Conservation (phyloP, 1,140 invertebrate genomes). For the Apis dorsata region DNA sequence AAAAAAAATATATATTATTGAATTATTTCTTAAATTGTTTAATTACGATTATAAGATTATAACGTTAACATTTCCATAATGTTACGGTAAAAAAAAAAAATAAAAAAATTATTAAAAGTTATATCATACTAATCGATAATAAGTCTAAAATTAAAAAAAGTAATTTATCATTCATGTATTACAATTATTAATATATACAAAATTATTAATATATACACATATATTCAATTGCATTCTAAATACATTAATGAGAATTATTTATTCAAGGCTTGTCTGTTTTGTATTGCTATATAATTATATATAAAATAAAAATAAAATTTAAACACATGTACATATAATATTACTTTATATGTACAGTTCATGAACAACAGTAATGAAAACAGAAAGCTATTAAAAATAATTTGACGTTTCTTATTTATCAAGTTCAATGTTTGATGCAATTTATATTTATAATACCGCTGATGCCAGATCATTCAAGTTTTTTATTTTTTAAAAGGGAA, state of each 20-base stretch:
- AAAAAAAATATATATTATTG: too few relatives aligned
- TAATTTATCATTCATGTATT: neutral
- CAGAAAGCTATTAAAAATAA: neutral
- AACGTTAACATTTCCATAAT: too few relatives aligned
- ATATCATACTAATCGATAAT: too few relatives aligned
- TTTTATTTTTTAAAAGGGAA: neutral
- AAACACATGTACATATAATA: neutral
- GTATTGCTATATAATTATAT: neutral
- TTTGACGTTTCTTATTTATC: too few relatives aligned
- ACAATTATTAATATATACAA: too few relatives aligned
- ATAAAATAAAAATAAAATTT: neutral
- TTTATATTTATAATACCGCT: neutral
- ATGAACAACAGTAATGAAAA: too few relatives aligned
- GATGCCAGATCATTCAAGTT: neutral
- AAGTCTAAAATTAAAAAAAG: too few relatives aligned
- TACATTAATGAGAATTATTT: neutral
- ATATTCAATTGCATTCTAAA: neutral
- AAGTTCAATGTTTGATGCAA: neutral
- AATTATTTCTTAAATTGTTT: too few relatives aligned
- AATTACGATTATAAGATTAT: too few relatives aligned
- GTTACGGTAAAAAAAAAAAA: too few relatives aligned
- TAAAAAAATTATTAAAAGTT: too few relatives aligned
- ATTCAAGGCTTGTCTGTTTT: neutral
- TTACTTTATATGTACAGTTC: neutral
- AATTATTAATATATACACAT: neutral